Evolutionary conservation across 2,888 invertebrate genomes (phyloP).

Genomic region (Galeopsomyia nigrocyanea): DNA sequence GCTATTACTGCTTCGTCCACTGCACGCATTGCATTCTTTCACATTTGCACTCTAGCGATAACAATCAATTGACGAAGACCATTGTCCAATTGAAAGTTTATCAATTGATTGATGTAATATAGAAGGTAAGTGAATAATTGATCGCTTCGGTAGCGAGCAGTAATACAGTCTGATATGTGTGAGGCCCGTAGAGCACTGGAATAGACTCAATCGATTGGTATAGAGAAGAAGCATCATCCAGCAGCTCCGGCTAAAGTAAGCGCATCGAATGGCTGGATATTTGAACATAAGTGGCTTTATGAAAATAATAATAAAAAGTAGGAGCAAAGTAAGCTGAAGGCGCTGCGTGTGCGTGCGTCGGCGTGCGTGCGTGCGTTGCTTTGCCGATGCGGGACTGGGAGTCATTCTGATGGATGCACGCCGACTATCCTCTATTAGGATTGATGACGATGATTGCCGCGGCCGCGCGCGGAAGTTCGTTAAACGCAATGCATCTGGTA

Average conservation of each 20-base stretch:
- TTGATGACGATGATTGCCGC: constrained; percentile 34
- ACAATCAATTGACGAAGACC: neutral
- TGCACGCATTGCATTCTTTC: too few species aligned
- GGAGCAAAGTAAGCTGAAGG: neutral
- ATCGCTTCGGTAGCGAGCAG: neutral
- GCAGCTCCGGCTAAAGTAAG: neutral
- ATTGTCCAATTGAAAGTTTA: too few species aligned
- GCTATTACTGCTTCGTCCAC: too few species aligned
- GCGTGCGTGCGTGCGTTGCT: too few species aligned
- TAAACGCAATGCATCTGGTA: constrained; percentile 30
- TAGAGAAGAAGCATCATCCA: neutral
- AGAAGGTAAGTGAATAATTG: constrained; percentile 25
- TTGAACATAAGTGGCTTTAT: neutral
- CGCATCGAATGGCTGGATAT: constrained; percentile 21
- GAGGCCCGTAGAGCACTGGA: neutral
- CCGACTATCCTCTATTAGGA: constrained; percentile 24
- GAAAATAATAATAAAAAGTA: too few species aligned
- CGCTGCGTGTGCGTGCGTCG: too few species aligned
- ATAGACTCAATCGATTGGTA: constrained; percentile 7
- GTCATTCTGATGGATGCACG: neutral
- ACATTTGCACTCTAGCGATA: too few species aligned
- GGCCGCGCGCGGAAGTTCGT: constrained; percentile 27
- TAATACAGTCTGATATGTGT: neutral
- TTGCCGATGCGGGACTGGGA: too few species aligned
- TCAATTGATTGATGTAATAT: neutral